These are phyloP conservation scores for Percopsis transmontana DNA, from an alignment of 2,113 vertebrate genomes.

Conservation along the genomic window DNA sequence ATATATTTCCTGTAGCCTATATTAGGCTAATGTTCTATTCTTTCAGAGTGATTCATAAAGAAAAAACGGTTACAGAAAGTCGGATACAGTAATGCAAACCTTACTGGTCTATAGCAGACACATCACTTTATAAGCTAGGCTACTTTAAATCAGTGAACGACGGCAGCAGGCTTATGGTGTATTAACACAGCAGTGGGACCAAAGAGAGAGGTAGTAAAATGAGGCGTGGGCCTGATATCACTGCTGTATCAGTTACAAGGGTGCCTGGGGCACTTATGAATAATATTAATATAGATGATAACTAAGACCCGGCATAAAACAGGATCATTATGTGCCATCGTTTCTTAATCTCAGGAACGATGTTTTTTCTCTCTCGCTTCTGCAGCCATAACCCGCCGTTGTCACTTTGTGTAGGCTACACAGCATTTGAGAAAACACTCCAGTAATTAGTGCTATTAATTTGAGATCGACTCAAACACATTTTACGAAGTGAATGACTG, in stretches of 20 bases:
- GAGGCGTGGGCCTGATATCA: constrained; percentile 65
- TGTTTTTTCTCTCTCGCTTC: constrained; percentile 15
- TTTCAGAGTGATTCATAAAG: too few species aligned
- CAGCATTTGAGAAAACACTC: too few species aligned
- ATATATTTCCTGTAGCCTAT: too few species aligned
- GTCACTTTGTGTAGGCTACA: constrained; percentile 36
- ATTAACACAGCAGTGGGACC: constrained; percentile 44
- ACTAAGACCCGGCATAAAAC: constrained; percentile 50
- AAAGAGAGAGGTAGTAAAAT: constrained; percentile 58
- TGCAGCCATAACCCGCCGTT: constrained; percentile 32
- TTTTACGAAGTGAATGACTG: constrained; percentile 32
- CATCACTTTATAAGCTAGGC: too few species aligned
- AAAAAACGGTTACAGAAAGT: too few species aligned
- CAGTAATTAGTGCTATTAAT: constrained; percentile 23
- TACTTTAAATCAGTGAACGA: constrained; percentile 41
- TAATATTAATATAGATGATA: constrained; percentile 61
- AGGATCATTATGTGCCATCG: constrained; percentile 21
- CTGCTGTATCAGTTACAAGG: constrained; percentile 54
- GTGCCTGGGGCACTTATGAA: constrained; percentile 60
- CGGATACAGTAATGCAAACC: too few species aligned
- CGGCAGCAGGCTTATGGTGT: constrained; percentile 37
- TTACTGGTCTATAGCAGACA: constrained; percentile 11
- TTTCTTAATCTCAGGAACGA: constrained; percentile 14
- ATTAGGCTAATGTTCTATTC: too few species aligned
- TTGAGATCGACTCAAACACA: constrained; percentile 44